Conservation (phyloP, 2,888 invertebrate genomes). For the Colletes collaris region DNA sequence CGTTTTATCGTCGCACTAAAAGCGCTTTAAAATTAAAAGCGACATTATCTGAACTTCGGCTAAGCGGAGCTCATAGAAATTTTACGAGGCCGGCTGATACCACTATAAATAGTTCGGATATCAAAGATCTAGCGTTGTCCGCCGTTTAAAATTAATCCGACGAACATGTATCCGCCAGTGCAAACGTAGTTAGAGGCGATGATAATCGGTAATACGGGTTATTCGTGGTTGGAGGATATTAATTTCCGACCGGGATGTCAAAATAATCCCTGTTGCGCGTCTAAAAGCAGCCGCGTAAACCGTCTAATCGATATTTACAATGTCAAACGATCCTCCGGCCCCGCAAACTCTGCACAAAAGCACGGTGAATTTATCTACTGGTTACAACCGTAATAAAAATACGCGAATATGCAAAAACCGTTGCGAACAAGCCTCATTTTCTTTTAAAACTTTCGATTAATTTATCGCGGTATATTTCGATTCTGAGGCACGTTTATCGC, state of each 20-base stretch:
- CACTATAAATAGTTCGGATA: constrained; percentile 61
- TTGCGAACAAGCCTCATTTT: background rate
- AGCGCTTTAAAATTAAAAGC: constrained; percentile 63
- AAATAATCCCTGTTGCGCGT: constrained; percentile 58
- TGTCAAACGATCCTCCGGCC: background rate
- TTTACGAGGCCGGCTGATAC: constrained; percentile 59
- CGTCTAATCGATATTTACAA: constrained; percentile 45
- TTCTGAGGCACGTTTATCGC: background rate
- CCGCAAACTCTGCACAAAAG: background rate
- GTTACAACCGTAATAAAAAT: too few relatives aligned
- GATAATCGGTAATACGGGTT: constrained; percentile 67
- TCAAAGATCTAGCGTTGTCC: constrained; percentile 57
- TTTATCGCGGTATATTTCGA: background rate
- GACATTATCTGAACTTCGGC: constrained; percentile 54
- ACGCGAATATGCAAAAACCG: too few relatives aligned
- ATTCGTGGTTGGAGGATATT: constrained; percentile 66
- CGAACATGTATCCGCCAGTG: constrained; percentile 35
- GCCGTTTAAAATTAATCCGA: constrained; percentile 65
- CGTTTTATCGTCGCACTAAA: constrained; percentile 56
- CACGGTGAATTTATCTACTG: constrained; percentile 11
- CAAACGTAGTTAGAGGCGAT: constrained; percentile 59
- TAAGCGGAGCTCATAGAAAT: constrained; percentile 57
- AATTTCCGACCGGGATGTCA: constrained; percentile 56
- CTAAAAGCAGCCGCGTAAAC: constrained; percentile 29
- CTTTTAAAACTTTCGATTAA: background rate